A percentile compares a stretch with the other conserved stretches of the same genome.
Evolutionary conservation across 2,797 vertebrate genomes (phyloP).

Genomic region (Alexandromys oeconomus): DNA sequence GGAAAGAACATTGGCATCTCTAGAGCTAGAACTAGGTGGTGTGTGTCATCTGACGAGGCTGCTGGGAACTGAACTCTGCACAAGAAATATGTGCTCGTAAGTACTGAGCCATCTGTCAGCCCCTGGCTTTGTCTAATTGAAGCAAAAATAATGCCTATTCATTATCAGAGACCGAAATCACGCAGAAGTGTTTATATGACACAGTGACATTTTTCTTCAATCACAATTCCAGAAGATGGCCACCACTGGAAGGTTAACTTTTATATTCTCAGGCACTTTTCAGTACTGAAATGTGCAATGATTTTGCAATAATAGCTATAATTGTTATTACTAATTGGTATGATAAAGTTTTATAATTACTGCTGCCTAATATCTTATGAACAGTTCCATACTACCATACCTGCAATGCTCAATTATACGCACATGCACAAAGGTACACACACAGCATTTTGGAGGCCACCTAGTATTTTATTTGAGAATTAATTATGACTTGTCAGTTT

Average conservation of each 20-base stretch:
- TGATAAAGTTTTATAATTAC: not conserved
- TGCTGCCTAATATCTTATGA: not conserved
- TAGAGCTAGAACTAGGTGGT: not conserved
- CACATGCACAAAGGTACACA: not conserved
- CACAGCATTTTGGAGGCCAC: not conserved
- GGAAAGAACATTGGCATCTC: not conserved
- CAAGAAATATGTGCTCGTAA: not conserved
- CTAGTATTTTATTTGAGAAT: slow-evolving; percentile 48
- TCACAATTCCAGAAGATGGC: not conserved
- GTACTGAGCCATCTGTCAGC: not conserved
- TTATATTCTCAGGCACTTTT: not conserved
- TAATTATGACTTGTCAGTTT: not conserved
- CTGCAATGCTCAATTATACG: not conserved
- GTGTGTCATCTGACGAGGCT: not conserved
- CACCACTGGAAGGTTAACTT: not conserved
- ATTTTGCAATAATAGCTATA: not conserved
- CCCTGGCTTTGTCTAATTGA: slow-evolving; percentile 26
- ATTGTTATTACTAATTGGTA: not conserved
- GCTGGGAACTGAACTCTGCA: not conserved
- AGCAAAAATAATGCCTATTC: not conserved
- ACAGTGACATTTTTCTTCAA: not conserved
- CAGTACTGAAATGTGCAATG: not conserved
- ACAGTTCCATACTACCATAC: not conserved
- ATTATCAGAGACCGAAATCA: not conserved
- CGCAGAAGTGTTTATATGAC: not conserved